Conservation (phyloP, 2,113 vertebrate genomes). For the Thamnaconus septentrionalis region DNA sequence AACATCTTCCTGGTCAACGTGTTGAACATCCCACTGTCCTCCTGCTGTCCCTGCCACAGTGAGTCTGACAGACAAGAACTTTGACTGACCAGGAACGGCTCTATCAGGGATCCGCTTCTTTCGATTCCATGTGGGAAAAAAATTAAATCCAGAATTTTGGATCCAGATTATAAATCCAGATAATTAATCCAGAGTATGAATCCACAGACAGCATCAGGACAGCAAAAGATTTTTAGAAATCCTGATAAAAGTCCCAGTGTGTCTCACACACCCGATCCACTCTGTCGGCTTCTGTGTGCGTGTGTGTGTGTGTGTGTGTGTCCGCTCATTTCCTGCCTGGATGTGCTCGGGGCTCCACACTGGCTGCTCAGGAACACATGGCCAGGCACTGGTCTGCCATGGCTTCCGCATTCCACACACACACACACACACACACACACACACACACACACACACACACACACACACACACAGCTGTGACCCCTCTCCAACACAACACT, state of each 20-base stretch:
- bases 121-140: constrained; percentile 24
- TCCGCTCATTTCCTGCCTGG: constrained; percentile 69
- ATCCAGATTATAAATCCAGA: no score
- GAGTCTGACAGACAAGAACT: not conserved
- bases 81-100: constrained; percentile 53
- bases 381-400: constrained; percentile 54
- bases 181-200: no score
- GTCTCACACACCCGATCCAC: constrained; percentile 36
- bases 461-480: constrained; percentile 25
- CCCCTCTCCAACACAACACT: constrained; percentile 5
- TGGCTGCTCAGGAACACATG: constrained; percentile 63
- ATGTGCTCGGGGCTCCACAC: constrained; percentile 51
- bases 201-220: no score
- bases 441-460: not conserved
- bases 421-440: constrained; percentile 31
- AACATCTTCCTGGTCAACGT: no score
- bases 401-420: constrained; percentile 65
- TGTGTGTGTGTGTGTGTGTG: constrained; percentile 22
- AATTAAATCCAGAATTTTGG: constrained; percentile 57
- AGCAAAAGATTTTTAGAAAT: no score
- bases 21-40: no score
- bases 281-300: constrained; percentile 37
- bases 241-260: constrained; percentile 28
- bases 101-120: constrained; percentile 25
- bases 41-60: no score